Conservation (phyloP, 2,797 vertebrate species). For the Brachymystax lenok region DNA sequence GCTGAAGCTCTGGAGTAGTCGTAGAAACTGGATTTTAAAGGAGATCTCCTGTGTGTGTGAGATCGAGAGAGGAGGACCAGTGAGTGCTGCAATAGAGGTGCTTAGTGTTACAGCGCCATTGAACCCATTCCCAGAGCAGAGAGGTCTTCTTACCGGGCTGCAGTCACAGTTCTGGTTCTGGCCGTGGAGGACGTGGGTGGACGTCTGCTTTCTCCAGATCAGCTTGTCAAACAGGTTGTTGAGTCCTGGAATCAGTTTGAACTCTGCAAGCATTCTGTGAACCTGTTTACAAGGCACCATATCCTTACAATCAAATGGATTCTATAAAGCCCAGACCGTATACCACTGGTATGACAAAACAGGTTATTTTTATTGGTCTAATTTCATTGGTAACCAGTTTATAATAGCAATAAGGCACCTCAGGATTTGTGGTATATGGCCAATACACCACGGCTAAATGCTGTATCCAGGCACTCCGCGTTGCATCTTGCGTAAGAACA, state of each 20-base stretch:
- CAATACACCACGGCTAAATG: no score
- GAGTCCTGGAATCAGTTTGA: constrained; percentile 93
- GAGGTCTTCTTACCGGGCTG: constrained; percentile 84
- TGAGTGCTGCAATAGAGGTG: not conserved
- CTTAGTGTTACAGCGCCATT: no score
- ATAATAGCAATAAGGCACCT: no score
- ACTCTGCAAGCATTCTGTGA: constrained; percentile 98
- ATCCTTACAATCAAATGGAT: not conserved
- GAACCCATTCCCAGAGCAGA: not conserved
- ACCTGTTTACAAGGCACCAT: constrained; percentile 75
- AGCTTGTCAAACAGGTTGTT: constrained; percentile 98
- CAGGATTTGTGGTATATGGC: no score
- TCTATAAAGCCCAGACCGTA: no score
- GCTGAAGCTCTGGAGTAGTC: constrained; percentile 98
- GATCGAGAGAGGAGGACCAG: not conserved
- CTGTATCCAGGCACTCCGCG: no score
- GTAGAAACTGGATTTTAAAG: constrained; percentile 97
- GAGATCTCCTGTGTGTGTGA: constrained; percentile 87
- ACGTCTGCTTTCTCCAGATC: constrained; percentile 96
- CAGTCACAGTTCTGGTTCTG: constrained; percentile 99
- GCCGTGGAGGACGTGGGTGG: constrained; percentile 89
- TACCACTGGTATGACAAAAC: no score
- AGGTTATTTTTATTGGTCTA: no score
- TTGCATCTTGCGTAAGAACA: no score
- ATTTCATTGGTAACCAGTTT: no score